Base-by-base conservation (phyloP, 2,888 invertebrate species). In the Lepidochitona cinerea region DNA sequence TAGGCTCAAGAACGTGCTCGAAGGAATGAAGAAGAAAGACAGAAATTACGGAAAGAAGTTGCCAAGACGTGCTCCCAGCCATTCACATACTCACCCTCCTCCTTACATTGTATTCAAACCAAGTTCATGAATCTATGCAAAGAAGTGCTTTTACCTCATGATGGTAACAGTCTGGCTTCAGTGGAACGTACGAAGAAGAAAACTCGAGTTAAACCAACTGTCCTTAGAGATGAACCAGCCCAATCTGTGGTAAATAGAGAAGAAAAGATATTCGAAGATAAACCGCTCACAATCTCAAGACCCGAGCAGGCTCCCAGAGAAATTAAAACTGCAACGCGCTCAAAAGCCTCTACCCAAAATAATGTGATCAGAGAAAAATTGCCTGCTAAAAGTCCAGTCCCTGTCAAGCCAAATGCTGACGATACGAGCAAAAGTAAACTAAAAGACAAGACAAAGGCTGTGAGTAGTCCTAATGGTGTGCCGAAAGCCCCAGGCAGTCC, bases 1-100 rank as follows among this genome's bases (percentile, higher is more conserved):
- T 75, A 86, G 86, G 86, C 85, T 49, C 85, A 86, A 72, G 87
- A 86, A 72, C 85, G 82, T 59, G 85, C 84, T 0, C 71, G 81
- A 68, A 75, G 29, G 26, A 59, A 79, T 41, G 83, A 85, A 72
- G 81, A 81, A n/a, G 79, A 81, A 67, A 72, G 69, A 52, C 52
- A 71, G 49, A 33, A 33, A 32, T 14, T 70, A 29, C 23, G 32
- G 29, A 23, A 59, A 32, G 49, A 49, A 49, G 49, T 23, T 49
- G 59, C 59, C 23, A 59, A 59, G 29, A 14, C 23, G 4, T 23
- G 9, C 12, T 59, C 59, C 59, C 12, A 23, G 3, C 14, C 23
- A 32, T n/a, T n/a, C n/a, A n/a, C n/a, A n/a, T n/a, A n/a, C n/a
- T 59, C 59, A 18, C 23, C 12, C 9, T 12, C 9, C 18, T 12